phyloP scores from a whole-genome alignment of 2,113 vertebrate species.

The Lamprologus tigripictilis region DNA sequence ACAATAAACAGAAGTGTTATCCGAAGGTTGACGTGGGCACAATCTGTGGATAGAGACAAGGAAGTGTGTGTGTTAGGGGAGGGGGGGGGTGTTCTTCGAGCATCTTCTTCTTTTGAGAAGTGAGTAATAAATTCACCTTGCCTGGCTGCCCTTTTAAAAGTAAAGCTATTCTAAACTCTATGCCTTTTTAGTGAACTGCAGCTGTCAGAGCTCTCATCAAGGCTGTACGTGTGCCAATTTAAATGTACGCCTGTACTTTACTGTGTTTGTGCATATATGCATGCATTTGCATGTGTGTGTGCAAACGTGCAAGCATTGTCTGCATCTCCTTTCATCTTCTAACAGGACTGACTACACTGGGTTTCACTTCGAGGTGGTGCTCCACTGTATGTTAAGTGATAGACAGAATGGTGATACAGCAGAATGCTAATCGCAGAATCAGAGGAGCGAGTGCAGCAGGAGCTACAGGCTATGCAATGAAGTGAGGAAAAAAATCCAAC shows the following conservation, averaged over 20 bases:
- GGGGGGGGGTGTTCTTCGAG: not conserved
- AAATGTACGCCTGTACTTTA: not conserved
- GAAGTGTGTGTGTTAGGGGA: not conserved
- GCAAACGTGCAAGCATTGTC: not conserved
- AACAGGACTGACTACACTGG: conserved; percentile 19
- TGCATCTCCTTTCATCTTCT: conserved; percentile 18
- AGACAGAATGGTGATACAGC: conserved; percentile 39
- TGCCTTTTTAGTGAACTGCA: conserved; percentile 3
- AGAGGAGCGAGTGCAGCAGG: not conserved
- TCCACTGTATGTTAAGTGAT: conserved; percentile 16
- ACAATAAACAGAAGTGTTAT: conserved; percentile 7
- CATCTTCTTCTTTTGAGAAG: not conserved
- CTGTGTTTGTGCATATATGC: not conserved
- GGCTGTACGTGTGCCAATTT: not conserved
- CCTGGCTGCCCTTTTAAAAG: conserved; percentile 17
- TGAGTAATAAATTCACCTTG: conserved; percentile 39
- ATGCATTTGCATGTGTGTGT: not conserved
- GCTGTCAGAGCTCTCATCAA: conserved; percentile 9
- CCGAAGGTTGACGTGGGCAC: not conserved
- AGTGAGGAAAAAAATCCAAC: not conserved
- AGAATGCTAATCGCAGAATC: conserved; percentile 48
- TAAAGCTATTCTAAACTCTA: conserved; percentile 29
- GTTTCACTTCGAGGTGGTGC: conserved; percentile 9
- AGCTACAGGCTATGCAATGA: not conserved
- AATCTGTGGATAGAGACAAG: conserved; percentile 1